Percentiles rank a stretch among this genome's conserved stretches.
These are phyloP conservation scores for Drosophila engyochracea DNA, from an alignment of 2,888 invertebrate genomes.

Conservation along the genomic window DNA sequence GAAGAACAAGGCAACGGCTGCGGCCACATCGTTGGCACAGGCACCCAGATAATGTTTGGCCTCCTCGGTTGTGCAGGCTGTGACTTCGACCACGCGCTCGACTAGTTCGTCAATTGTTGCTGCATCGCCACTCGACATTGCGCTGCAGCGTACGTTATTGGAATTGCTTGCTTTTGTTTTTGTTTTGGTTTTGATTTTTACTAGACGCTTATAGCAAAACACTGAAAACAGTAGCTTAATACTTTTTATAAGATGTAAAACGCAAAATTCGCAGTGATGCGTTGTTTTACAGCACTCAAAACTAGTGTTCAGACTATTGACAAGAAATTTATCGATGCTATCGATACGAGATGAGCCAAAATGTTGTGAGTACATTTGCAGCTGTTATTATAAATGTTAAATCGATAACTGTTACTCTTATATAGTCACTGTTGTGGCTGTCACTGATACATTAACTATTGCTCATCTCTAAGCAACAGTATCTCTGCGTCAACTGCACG, in stretches of 20 bases:
- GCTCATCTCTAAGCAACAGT: slow-evolving; percentile 37
- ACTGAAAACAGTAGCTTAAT: slow-evolving; percentile 33
- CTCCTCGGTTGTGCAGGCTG: slow-evolving; percentile 79
- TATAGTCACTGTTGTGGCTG: slow-evolving; percentile 2
- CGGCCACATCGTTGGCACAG: slow-evolving; percentile 83
- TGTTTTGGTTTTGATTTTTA: slow-evolving; percentile 2
- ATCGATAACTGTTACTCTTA: slow-evolving; percentile 1
- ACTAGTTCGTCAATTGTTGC: slow-evolving; percentile 66
- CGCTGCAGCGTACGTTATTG: slow-evolving; percentile 24
- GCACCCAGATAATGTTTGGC: slow-evolving; percentile 81
- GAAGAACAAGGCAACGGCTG: slow-evolving; percentile 83
- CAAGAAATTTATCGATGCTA: slow-evolving; percentile 9
- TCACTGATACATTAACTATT: slow-evolving; percentile 2
- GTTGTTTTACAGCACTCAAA: slow-evolving; percentile 21
- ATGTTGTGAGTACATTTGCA: background rate
- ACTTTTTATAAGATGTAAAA: slow-evolving; percentile 41
- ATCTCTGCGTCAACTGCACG: slow-evolving; percentile 28
- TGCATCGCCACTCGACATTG: slow-evolving; percentile 62
- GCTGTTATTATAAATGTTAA: background rate
- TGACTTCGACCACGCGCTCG: slow-evolving; percentile 82
- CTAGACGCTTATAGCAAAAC: slow-evolving; percentile 2
- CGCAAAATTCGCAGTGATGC: slow-evolving; percentile 37
- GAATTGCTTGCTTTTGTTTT: slow-evolving; percentile 5
- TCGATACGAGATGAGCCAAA: slow-evolving; percentile 14
- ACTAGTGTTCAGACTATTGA: background rate